Conservation (phyloP, 1,140 invertebrate genomes). For the Drosophila asahinai region DNA sequence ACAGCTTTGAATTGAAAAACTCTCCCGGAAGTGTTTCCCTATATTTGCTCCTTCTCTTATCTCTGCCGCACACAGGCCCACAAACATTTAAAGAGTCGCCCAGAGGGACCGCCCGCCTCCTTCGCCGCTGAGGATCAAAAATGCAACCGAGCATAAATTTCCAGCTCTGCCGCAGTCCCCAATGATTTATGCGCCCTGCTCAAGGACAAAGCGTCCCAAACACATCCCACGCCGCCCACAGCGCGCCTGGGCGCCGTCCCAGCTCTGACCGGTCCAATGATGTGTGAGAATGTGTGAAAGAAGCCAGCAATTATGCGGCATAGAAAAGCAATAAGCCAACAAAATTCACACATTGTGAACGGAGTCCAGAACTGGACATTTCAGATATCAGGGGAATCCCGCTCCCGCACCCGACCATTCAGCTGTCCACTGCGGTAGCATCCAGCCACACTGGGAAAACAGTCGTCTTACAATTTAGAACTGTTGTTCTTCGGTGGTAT, state of each 20-base stretch:
- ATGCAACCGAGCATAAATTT: slow-evolving; percentile 78
- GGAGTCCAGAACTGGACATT: slow-evolving; percentile 66
- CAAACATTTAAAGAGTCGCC: slow-evolving; percentile 36
- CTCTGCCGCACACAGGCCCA: slow-evolving; percentile 61
- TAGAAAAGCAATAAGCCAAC: slow-evolving; percentile 82
- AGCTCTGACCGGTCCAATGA: slow-evolving; percentile 47
- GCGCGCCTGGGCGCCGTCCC: not conserved
- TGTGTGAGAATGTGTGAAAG: slow-evolving; percentile 68
- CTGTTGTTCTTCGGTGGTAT: no score
- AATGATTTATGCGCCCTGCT: slow-evolving; percentile 75
- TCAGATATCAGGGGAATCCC: slow-evolving; percentile 63
- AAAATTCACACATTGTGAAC: slow-evolving; percentile 80
- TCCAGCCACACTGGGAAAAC: slow-evolving; percentile 5
- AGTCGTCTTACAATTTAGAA: no score
- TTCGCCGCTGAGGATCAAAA: slow-evolving; percentile 42
- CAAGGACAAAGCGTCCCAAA: slow-evolving; percentile 66
- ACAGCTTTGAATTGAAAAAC: slow-evolving; percentile 42
- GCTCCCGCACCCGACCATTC: slow-evolving; percentile 17
- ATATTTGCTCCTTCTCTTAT: slow-evolving; percentile 49
- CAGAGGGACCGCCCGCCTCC: slow-evolving; percentile 3
- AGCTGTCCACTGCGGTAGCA: slow-evolving; percentile 25
- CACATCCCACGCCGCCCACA: slow-evolving; percentile 27
- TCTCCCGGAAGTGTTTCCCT: slow-evolving; percentile 17
- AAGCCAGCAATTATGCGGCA: slow-evolving; percentile 82
- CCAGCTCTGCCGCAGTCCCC: slow-evolving; percentile 40